Percentiles rank a stretch among this genome's conserved stretches.
Evolutionary conservation across 2,797 vertebrate genomes (phyloP).

Genomic region (Microtus obscurus): DNA sequence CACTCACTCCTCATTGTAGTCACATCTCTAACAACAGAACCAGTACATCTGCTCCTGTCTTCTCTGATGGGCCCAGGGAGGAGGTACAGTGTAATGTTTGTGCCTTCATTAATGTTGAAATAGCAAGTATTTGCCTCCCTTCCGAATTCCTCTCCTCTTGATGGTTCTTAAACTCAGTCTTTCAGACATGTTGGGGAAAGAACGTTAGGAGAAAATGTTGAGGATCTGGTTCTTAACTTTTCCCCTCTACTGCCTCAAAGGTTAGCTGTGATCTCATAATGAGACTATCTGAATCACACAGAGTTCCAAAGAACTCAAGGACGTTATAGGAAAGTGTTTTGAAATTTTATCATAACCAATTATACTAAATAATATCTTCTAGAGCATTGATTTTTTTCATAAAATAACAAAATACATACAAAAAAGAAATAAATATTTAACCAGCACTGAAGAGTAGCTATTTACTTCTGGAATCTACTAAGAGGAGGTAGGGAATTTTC

Average conservation of each 20-base stretch:
- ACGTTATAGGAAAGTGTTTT: not conserved
- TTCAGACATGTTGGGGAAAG: not conserved
- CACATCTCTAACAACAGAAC: slow-evolving; percentile 88
- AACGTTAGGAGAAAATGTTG: not conserved
- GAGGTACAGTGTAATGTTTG: slow-evolving; percentile 85
- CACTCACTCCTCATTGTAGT: slow-evolving; percentile 90
- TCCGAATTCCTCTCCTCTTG: not conserved
- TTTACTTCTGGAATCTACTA: not conserved
- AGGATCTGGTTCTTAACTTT: not conserved
- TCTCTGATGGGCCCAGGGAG: slow-evolving; percentile 92
- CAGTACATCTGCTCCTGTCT: slow-evolving; percentile 83
- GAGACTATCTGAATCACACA: not conserved
- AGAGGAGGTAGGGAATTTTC: not conserved
- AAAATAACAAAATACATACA: not conserved
- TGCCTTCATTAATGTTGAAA: not conserved
- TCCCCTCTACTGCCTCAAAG: not conserved
- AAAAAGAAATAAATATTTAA: not conserved
- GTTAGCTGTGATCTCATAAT: not conserved
- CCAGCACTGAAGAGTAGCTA: not conserved
- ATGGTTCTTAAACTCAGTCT: not conserved
- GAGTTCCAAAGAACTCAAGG: not conserved
- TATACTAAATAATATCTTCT: not conserved
- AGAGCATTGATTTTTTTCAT: not conserved
- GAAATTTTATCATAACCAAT: not conserved
- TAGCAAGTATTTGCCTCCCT: not conserved